Percentiles rank a stretch among this genome's conserved stretches.
phyloP scores from a whole-genome alignment of 2,888 invertebrate species.

The Sepioteuthis lessoniana region DNA sequence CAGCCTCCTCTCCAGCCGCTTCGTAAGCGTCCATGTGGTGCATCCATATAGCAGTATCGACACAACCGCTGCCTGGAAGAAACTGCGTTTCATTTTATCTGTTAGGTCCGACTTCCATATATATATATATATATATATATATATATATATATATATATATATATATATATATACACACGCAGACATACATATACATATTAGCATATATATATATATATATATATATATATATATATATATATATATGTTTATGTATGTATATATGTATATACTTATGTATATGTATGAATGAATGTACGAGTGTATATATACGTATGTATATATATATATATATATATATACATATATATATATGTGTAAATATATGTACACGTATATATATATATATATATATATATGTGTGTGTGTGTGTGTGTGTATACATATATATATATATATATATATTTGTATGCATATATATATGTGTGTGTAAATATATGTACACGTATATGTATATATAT shows the following conservation, averaged over 20 bases:
- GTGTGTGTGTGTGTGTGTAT: neutral
- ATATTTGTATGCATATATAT: neutral
- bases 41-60: too few relatives aligned
- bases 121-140: neutral
- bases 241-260: neutral
- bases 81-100: too few relatives aligned
- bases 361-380: neutral
- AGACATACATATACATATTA: neutral
- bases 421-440: constrained; percentile 1
- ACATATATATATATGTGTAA: neutral
- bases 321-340: constrained; percentile 12
- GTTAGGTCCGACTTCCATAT: too few relatives aligned
- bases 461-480: neutral
- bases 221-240: neutral
- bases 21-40: too few relatives aligned
- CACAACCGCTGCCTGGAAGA: too few relatives aligned
- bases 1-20: too few relatives aligned
- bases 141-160: neutral
- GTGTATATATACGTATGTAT: neutral
- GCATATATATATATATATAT: neutral
- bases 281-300: neutral
- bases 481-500: neutral
- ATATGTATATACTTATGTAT: neutral
- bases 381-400: neutral
- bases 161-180: neutral